These are phyloP conservation scores for Pseudomyrmex concolor DNA, from an alignment of 1,140 invertebrate genomes.

Conservation along the genomic window DNA sequence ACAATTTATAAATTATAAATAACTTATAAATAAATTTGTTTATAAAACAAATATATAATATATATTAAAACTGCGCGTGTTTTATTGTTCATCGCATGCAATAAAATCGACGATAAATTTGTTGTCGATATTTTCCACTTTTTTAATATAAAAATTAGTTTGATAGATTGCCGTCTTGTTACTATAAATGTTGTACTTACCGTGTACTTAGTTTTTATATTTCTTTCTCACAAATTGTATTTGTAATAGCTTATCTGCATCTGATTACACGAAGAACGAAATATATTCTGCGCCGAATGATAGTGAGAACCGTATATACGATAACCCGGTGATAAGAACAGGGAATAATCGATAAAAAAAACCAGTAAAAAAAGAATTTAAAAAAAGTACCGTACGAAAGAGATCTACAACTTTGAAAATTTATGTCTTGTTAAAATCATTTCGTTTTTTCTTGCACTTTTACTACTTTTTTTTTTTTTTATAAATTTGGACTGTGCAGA, in stretches of 20 bases:
- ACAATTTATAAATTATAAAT: no score
- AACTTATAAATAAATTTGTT: no score
- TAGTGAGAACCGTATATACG: not conserved
- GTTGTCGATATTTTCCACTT: not conserved
- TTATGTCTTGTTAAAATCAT: no score
- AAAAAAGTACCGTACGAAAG: not conserved
- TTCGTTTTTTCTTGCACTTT: no score
- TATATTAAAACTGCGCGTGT: slow-evolving; percentile 11
- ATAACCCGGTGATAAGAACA: slow-evolving; percentile 34
- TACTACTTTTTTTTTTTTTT: no score
- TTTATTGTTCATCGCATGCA: not conserved
- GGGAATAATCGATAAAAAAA: not conserved
- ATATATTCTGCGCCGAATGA: slow-evolving; percentile 4
- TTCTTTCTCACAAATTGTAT: not conserved
- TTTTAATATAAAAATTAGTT: not conserved
- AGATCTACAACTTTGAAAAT: not conserved
- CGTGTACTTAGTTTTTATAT: not conserved
- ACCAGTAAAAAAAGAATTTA: not conserved
- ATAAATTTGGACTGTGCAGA: slow-evolving; percentile 61
- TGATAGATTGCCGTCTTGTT: no score
- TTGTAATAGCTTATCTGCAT: slow-evolving; percentile 42
- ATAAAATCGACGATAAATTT: slow-evolving; percentile 9
- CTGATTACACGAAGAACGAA: slow-evolving; percentile 3
- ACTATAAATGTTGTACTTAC: not conserved
- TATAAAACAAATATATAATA: no score